These are phyloP conservation scores for Tenthredo notha DNA, from an alignment of 2,888 invertebrate species.

Conservation along the genomic window DNA sequence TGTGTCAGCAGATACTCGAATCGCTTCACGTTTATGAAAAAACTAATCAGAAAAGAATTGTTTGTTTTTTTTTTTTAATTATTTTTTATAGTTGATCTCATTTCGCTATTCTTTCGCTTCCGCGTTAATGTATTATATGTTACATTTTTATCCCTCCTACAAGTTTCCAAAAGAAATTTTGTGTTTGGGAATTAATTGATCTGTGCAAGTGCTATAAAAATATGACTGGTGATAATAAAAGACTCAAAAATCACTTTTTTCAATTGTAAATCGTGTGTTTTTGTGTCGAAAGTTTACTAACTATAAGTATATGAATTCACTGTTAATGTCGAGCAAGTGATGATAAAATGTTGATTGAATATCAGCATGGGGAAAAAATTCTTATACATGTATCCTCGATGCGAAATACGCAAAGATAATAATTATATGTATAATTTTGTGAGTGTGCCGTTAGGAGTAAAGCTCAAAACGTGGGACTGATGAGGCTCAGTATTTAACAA, in stretches of 20 bases:
- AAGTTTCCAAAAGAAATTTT: neutral
- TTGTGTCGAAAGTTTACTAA: neutral
- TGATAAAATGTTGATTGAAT: neutral
- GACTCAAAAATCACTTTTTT: neutral
- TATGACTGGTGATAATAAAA: neutral
- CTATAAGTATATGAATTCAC: neutral
- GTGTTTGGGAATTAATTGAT: neutral
- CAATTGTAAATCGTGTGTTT: neutral
- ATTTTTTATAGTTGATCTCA: neutral
- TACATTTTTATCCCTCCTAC: neutral
- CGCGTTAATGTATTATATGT: neutral
- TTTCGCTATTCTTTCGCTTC: neutral
- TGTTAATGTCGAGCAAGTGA: neutral
- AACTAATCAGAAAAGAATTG: neutral
- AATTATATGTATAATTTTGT: constrained; percentile 21
- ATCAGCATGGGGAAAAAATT: neutral
- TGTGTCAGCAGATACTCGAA: neutral
- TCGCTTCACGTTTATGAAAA: neutral
- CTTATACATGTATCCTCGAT: neutral
- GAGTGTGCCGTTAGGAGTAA: constrained; percentile 11
- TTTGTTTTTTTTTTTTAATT: neutral
- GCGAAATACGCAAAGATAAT: constrained; percentile 1
- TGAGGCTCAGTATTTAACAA: constrained; percentile 51
- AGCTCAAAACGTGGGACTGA: constrained; percentile 43
- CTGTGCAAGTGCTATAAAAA: neutral